Evolutionary conservation across 2,888 invertebrate species (phyloP), one percentile per base, ranked within the genome.

Genomic region (Sarcophaga caerulescens): DNA sequence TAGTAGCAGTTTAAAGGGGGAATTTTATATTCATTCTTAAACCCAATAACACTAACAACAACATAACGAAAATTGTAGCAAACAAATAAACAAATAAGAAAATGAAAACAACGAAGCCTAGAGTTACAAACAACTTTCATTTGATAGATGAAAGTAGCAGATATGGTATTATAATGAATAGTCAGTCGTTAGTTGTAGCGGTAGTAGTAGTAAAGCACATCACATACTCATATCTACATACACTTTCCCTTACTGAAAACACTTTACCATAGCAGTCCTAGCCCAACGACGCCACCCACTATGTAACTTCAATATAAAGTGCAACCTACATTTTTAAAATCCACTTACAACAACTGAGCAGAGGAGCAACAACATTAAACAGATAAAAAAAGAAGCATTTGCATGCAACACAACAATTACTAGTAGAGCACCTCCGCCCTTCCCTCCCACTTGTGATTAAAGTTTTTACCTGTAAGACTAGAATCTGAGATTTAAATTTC

Each of bases 61-160:
- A 52, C n/a, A 35, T 44, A 66, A 35, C 35, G 10, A 10, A 35
- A 35, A 35, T 35, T 35, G 52, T 52, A 10, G 4, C 52, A 52
- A 52, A 63, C 4, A 45, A 47, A 74, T 25, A 68, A 59, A 17
- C 12, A 73, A 60, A 63, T 79, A 79, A 62, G 85, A 88, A 81
- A 25, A 74, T 60, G 19, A 71, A 68, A 74, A 10, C 62, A 84
- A 74, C 52, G 80, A n/a, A 69, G 77, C 68, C 71, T 21, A 70
- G 59, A 78, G 81, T 65, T 75, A 52, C 35, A 79, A 82, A 76
- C 75, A 79, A 82, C 78, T 79, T 82, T 75, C 74, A 66, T 81
- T 85, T 85, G 76, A 81, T 73, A 68, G 68, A 77, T 77, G 71
- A 77, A 89, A 90, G 90, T 90, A 90, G 89, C 89, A 89, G 89